Percentiles rank a stretch among this genome's conserved stretches.
Evolutionary conservation across 2,888 invertebrate species (phyloP).

Genomic region (Ormyrus rosae): DNA sequence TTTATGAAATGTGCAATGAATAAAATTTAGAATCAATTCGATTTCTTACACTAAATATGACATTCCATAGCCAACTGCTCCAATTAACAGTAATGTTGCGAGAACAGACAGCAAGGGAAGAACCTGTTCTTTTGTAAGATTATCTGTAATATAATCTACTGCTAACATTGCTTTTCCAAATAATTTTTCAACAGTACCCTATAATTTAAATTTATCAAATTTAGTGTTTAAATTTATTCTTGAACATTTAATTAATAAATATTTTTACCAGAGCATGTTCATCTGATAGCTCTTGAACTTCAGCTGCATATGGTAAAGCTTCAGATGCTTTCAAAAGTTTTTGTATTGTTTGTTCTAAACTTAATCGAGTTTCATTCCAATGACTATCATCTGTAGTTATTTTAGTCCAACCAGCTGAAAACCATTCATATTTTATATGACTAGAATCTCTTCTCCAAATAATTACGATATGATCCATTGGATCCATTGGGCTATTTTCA

Average conservation of each 20-base stretch:
- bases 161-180: conserved; percentile 82
- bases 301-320: conserved; percentile 86
- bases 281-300: conserved; percentile 78
- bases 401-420: conserved; percentile 82
- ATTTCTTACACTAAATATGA: conserved; percentile 84
- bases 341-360: conserved; percentile 84
- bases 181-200: conserved; percentile 83
- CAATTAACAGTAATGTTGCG: conserved; percentile 86
- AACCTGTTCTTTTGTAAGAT: conserved; percentile 86
- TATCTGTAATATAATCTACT: conserved; percentile 84
- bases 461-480: conserved; percentile 88
- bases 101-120: conserved; percentile 87
- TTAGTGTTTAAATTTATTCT: neutral
- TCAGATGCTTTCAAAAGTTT: conserved; percentile 85
- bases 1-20: conserved; percentile 7
- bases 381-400: conserved; percentile 77
- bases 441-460: conserved; percentile 92
- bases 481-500: conserved; percentile 80
- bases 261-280: conserved; percentile 78
- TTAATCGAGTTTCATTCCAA: conserved; percentile 84
- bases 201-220: conserved; percentile 25
- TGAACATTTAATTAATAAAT: conserved; percentile 2
- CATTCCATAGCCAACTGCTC: conserved; percentile 90
- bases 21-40: conserved; percentile 3
- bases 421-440: conserved; percentile 94